phyloP scores from a whole-genome alignment of 2,797 vertebrate species.

The Cirrhinus mrigala region DNA sequence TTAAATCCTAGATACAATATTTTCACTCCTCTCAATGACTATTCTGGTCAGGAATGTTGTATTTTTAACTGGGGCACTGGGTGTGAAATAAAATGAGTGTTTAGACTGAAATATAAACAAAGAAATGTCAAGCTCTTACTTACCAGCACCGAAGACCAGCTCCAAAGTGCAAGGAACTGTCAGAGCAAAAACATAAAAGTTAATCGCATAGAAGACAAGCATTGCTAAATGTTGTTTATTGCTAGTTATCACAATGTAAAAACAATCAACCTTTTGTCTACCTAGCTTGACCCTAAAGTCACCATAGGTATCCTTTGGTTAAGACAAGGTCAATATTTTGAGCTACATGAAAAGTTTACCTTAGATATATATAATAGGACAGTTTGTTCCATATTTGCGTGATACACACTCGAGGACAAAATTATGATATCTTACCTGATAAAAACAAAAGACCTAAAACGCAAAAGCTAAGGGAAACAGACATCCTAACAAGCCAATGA shows the following conservation, averaged over 20 bases:
- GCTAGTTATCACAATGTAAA: neutral
- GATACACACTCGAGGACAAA: neutral
- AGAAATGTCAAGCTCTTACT: conserved; percentile 55
- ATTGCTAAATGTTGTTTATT: neutral
- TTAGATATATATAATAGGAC: neutral
- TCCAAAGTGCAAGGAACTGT: conserved; percentile 70
- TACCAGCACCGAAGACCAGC: conserved; percentile 68
- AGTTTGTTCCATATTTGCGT: neutral
- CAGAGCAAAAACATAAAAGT: conserved; percentile 44
- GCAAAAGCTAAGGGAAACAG: conserved; percentile 58
- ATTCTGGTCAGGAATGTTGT: neutral
- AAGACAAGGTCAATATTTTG: neutral
- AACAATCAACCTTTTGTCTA: neutral
- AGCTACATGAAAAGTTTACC: neutral
- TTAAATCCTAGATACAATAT: neutral
- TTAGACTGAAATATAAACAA: neutral
- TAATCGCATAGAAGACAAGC: conserved; percentile 2
- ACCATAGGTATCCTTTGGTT: neutral
- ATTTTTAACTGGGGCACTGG: neutral
- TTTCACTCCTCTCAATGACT: neutral
- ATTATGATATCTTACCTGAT: conserved; percentile 68
- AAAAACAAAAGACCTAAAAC: conserved; percentile 70
- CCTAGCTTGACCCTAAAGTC: neutral
- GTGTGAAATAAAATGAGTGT: neutral
- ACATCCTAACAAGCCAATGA: conserved; percentile 62